Conservation (phyloP, 2,113 vertebrate genomes). For the Verasper variegatus region DNA sequence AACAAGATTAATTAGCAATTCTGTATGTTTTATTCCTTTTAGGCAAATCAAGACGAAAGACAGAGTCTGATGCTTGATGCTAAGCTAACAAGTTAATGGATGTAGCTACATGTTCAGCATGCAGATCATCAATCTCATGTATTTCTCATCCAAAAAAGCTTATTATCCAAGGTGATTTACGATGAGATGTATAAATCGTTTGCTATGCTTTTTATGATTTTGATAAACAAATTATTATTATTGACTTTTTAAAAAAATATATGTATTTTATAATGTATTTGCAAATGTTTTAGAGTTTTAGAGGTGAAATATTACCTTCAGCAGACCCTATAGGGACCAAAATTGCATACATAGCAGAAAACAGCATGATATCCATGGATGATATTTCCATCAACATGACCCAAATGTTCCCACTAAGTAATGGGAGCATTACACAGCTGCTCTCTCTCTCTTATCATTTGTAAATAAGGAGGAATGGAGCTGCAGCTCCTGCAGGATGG, state of each 20-base stretch:
- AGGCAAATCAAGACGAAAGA: background rate
- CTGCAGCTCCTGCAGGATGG: conserved; percentile 50
- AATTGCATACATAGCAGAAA: no score
- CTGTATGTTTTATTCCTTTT: background rate
- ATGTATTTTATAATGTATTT: background rate
- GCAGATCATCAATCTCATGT: background rate
- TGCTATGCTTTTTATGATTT: no score
- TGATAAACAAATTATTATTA: background rate
- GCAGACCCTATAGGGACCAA: no score
- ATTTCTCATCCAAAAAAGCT: background rate
- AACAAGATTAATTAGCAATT: background rate
- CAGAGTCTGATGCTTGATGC: background rate
- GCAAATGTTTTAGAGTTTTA: background rate
- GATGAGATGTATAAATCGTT: background rate
- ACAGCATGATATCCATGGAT: background rate
- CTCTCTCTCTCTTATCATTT: background rate
- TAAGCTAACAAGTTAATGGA: background rate
- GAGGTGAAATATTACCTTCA: background rate
- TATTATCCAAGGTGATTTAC: background rate
- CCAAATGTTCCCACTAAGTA: conserved; percentile 1
- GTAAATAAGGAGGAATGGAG: conserved; percentile 8
- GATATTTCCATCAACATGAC: conserved; percentile 3
- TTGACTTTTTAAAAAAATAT: background rate
- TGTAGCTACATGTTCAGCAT: background rate
- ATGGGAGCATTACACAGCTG: background rate